These are phyloP conservation scores for Strongylocentrotus purpuratus DNA, from an alignment of 35 echinoderm and acorn worm species.

Conservation along the genomic window DNA sequence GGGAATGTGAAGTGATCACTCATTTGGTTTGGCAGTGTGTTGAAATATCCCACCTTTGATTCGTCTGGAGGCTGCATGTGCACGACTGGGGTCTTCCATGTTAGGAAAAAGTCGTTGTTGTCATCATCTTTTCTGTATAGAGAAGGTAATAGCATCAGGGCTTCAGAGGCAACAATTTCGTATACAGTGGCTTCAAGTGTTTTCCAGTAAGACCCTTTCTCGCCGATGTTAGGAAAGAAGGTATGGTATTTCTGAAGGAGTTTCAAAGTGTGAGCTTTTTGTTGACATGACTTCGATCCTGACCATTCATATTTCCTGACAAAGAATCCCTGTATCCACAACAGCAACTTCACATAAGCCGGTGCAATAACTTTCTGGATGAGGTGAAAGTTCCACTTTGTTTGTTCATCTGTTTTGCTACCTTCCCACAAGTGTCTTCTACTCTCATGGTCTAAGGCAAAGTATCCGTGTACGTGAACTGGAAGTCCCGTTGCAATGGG, in stretches of 20 bases:
- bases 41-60: slow-evolving; percentile 30
- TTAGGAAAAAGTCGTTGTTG: not conserved
- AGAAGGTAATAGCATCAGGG: slow-evolving; percentile 49
- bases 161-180: not conserved
- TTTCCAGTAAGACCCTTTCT: slow-evolving; percentile 18
- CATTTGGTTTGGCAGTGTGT: slow-evolving; percentile 10
- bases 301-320: not conserved
- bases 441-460: slow-evolving; percentile 73
- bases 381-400: slow-evolving; percentile 70
- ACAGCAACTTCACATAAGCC: slow-evolving; percentile 59
- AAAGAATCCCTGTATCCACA: slow-evolving; percentile 40
- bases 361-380: slow-evolving; percentile 52
- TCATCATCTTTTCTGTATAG: not conserved
- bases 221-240: not conserved
- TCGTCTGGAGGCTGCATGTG: not conserved
- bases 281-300: not conserved
- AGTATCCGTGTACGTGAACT: slow-evolving; percentile 87
- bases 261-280: not conserved
- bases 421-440: slow-evolving; percentile 72
- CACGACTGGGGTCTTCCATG: slow-evolving; percentile 35
- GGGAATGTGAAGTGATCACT: not conserved
- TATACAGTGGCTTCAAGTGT: slow-evolving; percentile 9
- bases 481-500: slow-evolving; percentile 69
- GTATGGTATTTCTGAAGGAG: slow-evolving; percentile 38
- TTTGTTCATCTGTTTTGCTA: slow-evolving; percentile 46